A percentile compares a stretch with the other conserved stretches of the same genome.
These are phyloP conservation scores for Drosophila setosimentum DNA, from an alignment of 2,888 invertebrate species.

Conservation along the genomic window DNA sequence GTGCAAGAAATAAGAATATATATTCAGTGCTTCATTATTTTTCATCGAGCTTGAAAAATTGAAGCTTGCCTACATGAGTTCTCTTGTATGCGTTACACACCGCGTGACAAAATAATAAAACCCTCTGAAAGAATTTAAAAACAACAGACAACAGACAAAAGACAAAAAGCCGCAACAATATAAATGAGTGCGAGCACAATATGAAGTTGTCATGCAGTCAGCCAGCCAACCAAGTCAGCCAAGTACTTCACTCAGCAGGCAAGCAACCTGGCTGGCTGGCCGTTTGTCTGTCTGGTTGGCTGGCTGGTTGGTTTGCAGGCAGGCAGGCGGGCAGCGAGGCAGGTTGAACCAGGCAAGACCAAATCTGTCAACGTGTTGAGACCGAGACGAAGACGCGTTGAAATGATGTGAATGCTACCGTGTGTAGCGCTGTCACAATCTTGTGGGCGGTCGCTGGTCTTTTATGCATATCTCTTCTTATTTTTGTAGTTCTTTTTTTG, in stretches of 20 bases:
- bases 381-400: constrained; percentile 60
- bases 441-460: constrained; percentile 81
- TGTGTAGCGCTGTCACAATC: constrained; percentile 52
- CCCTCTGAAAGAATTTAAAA: constrained; percentile 1
- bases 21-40: too few relatives aligned
- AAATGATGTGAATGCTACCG: constrained; percentile 61
- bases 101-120: neutral
- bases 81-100: neutral
- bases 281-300: constrained; percentile 33
- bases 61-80: neutral
- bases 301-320: constrained; percentile 61
- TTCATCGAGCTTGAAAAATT: neutral
- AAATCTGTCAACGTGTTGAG: constrained; percentile 75
- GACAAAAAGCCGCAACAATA: constrained; percentile 51
- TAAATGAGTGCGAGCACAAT: constrained; percentile 69
- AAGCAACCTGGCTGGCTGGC: constrained; percentile 8
- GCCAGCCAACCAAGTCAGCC: constrained; percentile 35
- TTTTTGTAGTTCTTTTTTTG: constrained; percentile 5
- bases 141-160: constrained; percentile 13
- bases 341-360: constrained; percentile 73
- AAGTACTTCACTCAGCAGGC: constrained; percentile 45
- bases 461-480: constrained; percentile 59
- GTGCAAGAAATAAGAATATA: neutral
- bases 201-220: constrained; percentile 73
- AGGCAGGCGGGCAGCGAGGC: constrained; percentile 44